These are phyloP conservation scores for Amphipyra tragopoginis DNA, from an alignment of 2,888 invertebrate species.

Conservation along the genomic window DNA sequence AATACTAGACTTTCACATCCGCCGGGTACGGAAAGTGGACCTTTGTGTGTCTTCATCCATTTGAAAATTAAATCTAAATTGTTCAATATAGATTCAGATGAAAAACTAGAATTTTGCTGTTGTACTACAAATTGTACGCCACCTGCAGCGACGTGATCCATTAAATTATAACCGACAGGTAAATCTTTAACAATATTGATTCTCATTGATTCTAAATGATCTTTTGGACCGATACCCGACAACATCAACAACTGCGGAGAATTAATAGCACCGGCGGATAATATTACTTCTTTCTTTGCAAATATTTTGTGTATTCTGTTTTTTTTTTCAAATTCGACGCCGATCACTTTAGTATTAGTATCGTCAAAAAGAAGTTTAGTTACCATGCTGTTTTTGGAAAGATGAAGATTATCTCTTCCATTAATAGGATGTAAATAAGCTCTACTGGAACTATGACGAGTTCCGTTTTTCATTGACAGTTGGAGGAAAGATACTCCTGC, in stretches of 20 bases:
- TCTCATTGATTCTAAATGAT: conserved; percentile 88
- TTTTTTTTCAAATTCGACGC: conserved; percentile 90
- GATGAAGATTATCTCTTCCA: conserved; percentile 90
- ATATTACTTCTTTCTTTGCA: conserved; percentile 93
- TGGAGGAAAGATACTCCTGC: conserved; percentile 91
- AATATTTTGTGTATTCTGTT: conserved; percentile 86
- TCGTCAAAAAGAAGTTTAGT: conserved; percentile 90
- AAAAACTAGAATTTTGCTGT: conserved; percentile 73
- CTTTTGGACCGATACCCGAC: conserved; percentile 93
- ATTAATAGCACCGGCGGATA: conserved; percentile 94
- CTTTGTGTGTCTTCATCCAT: conserved; percentile 88
- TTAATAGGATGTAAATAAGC: conserved; percentile 91
- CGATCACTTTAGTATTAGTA: conserved; percentile 88
- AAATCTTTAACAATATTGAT: conserved; percentile 89
- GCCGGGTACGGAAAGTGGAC: conserved; percentile 91
- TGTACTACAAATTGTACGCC: conserved; percentile 90
- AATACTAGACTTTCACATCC: conserved; percentile 92
- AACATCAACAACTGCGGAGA: conserved; percentile 95
- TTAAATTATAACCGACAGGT: conserved; percentile 92
- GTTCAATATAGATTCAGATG: conserved; percentile 77
- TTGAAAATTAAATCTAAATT: conserved; percentile 83
- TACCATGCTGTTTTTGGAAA: conserved; percentile 90
- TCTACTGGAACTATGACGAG: conserved; percentile 91
- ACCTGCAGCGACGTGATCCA: conserved; percentile 92
- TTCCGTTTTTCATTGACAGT: conserved; percentile 91